Percentiles rank a stretch among this genome's conserved stretches.
phyloP scores from a whole-genome alignment of 2,113 vertebrate species.

The Mormyrus lacerda region DNA sequence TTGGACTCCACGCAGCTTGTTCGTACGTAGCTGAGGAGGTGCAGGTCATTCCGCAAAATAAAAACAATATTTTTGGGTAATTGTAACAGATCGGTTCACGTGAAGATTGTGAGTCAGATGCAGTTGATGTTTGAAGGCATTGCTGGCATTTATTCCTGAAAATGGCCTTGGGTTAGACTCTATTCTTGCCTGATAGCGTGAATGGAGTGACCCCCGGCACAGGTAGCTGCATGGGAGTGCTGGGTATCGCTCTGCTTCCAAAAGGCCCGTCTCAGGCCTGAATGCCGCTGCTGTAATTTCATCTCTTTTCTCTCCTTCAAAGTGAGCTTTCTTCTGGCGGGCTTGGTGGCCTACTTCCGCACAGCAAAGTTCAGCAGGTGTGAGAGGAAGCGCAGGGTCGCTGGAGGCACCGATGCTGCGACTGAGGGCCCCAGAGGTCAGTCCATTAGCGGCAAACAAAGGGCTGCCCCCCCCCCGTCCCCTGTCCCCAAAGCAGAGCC shows the following conservation, averaged over 20 bases:
- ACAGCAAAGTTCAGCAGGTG: conserved; percentile 69
- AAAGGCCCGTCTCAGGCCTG: not conserved
- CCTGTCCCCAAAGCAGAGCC: not conserved
- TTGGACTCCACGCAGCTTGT: conserved; percentile 62
- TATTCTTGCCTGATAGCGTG: not conserved
- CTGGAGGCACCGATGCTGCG: conserved; percentile 36
- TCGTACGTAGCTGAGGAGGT: conserved; percentile 66
- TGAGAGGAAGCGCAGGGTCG: conserved; percentile 56
- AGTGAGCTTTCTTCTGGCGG: conserved; percentile 78
- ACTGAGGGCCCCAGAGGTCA: conserved; percentile 61
- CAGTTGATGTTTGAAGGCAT: not conserved
- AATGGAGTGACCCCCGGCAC: not conserved
- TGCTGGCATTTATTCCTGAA: not conserved
- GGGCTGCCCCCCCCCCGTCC: too few relatives aligned
- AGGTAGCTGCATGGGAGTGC: not conserved
- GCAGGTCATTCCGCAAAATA: conserved; percentile 42
- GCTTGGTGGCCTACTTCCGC: conserved; percentile 65
- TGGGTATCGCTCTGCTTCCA: not conserved
- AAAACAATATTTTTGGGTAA: not conserved
- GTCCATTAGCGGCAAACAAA: not conserved
- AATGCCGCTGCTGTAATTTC: not conserved
- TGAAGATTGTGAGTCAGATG: not conserved
- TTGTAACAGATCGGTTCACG: not conserved
- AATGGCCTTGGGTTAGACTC: not conserved
- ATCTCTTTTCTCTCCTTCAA: conserved; percentile 23